Percentiles rank a stretch among this genome's conserved stretches.
Evolutionary conservation across 2,113 vertebrate species (phyloP).

Genomic region (Meriones unguiculatus): DNA sequence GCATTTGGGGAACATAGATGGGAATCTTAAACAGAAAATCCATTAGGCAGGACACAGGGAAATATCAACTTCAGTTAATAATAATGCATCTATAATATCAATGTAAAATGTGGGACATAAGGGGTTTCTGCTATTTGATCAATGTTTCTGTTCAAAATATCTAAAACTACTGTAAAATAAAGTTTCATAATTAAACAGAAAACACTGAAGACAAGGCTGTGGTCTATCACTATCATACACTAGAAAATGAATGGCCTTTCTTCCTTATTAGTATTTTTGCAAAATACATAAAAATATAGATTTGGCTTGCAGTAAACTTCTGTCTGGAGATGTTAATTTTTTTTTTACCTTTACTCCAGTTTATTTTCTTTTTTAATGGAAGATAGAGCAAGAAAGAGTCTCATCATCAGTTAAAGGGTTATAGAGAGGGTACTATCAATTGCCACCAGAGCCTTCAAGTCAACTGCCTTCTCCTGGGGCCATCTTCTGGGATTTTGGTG

Average conservation of each 20-base stretch:
- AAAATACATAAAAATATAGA: neutral
- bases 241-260: neutral
- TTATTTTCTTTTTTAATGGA: neutral
- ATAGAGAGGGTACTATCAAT: neutral
- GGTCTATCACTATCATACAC: neutral
- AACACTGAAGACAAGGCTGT: neutral
- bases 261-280: neutral
- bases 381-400: neutral
- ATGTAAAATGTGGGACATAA: neutral
- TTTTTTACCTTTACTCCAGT: neutral
- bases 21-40: neutral
- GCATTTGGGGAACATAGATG: neutral
- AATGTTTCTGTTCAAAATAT: neutral
- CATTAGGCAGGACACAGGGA: neutral
- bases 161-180: conserved; percentile 9
- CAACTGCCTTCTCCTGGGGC: neutral
- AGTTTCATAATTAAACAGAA: neutral
- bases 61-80: neutral
- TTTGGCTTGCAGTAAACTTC: neutral
- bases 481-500: fast-evolving
- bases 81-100: neutral
- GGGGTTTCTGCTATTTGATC: neutral
- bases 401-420: neutral
- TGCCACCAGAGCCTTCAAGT: neutral
- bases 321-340: neutral